phyloP scores from a whole-genome alignment of 2,888 invertebrate genomes.

The Zhengitettix transpicula region DNA sequence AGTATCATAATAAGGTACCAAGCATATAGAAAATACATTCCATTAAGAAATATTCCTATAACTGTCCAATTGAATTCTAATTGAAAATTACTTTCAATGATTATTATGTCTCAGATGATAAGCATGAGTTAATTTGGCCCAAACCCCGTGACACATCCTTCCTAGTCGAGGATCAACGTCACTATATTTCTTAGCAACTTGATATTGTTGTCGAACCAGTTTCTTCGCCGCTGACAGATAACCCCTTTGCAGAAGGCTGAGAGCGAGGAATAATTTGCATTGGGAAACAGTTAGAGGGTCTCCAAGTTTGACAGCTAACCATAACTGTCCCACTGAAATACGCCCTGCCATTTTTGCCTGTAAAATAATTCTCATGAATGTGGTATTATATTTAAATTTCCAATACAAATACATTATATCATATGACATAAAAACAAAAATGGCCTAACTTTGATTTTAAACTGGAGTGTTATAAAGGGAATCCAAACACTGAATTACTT shows the following conservation, averaged over 20 bases:
- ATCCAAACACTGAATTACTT: too few species aligned
- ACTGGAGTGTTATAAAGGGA: too few species aligned
- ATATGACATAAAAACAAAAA: too few species aligned
- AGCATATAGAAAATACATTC: too few species aligned
- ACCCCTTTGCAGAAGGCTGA: conserved; percentile 75
- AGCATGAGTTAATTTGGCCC: conserved; percentile 60
- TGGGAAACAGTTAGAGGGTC: conserved; percentile 67
- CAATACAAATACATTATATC: too few species aligned
- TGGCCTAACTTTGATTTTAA: too few species aligned
- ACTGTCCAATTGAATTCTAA: too few species aligned
- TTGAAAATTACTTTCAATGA: too few species aligned
- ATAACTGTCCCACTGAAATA: conserved; percentile 71
- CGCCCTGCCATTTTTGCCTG: conserved; percentile 78
- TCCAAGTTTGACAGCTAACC: conserved; percentile 60
- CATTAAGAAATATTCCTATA: too few species aligned
- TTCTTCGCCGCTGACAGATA: conserved; percentile 41
- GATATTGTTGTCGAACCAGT: conserved; percentile 39
- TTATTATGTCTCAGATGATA: conserved; percentile 13
- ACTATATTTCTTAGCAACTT: conserved; percentile 20
- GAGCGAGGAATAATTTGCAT: conserved; percentile 71
- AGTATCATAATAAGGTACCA: too few species aligned
- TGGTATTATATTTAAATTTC: too few species aligned
- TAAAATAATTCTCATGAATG: conserved; percentile 14
- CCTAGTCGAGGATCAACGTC: conserved; percentile 46
- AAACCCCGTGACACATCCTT: conserved; percentile 74